phyloP scores from a whole-genome alignment of 2,888 invertebrate genomes.

The Artemia sinica region DNA sequence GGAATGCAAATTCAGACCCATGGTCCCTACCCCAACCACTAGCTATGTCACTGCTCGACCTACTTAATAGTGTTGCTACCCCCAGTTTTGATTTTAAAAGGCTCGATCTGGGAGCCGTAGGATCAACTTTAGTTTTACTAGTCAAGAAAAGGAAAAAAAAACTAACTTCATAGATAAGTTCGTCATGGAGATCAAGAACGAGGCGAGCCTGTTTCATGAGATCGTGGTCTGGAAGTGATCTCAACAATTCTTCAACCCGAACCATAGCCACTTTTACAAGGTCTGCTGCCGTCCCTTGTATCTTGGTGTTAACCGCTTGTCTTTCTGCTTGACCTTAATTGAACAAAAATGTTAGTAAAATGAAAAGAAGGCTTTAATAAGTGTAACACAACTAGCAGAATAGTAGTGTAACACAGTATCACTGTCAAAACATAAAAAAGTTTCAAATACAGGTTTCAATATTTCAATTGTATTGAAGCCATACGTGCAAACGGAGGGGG shows the following conservation, averaged over 20 bases:
- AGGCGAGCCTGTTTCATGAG: constrained; percentile 39
- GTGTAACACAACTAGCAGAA: neutral
- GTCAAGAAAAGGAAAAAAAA: neutral
- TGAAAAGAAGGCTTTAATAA: neutral
- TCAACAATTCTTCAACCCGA: constrained; percentile 45
- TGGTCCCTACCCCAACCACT: neutral
- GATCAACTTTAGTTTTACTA: neutral
- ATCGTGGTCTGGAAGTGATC: constrained; percentile 25
- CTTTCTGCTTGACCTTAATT: constrained; percentile 61
- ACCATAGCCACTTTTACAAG: constrained; percentile 81
- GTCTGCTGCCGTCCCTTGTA: constrained; percentile 94
- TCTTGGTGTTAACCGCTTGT: constrained; percentile 86
- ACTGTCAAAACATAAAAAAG: neutral
- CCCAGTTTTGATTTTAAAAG: constrained; percentile 12
- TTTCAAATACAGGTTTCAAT: too few species aligned
- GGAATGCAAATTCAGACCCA: too few species aligned
- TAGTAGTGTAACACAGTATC: neutral
- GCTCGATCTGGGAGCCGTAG: constrained; percentile 16
- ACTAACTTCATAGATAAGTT: constrained; percentile 68
- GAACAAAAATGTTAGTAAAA: constrained; percentile 18
- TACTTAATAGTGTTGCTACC: constrained; percentile 15
- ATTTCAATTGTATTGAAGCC: too few species aligned
- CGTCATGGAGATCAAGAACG: constrained; percentile 85
- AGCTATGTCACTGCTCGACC: constrained; percentile 1
- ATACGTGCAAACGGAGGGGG: too few species aligned